These are phyloP conservation scores for Brachypalpus laphriformis DNA, from an alignment of 2,888 invertebrate genomes.

Conservation along the genomic window DNA sequence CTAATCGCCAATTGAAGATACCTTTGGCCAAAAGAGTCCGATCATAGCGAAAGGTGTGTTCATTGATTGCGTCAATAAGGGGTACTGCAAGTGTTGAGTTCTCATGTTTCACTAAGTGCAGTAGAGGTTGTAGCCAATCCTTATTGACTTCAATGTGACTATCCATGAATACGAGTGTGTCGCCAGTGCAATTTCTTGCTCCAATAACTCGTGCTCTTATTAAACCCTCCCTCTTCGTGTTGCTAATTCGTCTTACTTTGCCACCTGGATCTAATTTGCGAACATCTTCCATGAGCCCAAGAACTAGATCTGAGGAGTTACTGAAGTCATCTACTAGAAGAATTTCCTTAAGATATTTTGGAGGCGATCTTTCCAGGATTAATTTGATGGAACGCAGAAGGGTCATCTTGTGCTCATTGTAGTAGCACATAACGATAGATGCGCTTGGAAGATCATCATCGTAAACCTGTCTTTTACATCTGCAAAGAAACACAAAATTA, in stretches of 20 bases:
- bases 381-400: conserved; percentile 93
- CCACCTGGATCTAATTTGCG: conserved; percentile 83
- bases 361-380: conserved; percentile 91
- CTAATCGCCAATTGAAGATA: conserved; percentile 98
- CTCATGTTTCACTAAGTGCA: conserved; percentile 87
- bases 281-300: conserved; percentile 85
- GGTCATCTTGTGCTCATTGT: conserved; percentile 96
- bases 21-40: conserved; percentile 96
- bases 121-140: conserved; percentile 94
- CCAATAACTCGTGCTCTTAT: conserved; percentile 97
- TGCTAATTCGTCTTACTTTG: conserved; percentile 86
- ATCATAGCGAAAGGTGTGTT: conserved; percentile 96
- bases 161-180: conserved; percentile 95
- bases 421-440: conserved; percentile 96
- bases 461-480: conserved; percentile 88
- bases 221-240: conserved; percentile 92
- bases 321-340: conserved; percentile 96
- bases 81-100: conserved; percentile 90
- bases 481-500: conserved; percentile 81
- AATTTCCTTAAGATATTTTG: conserved; percentile 91
- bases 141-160: conserved; percentile 97
- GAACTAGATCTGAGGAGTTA: conserved; percentile 86
- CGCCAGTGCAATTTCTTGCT: conserved; percentile 91
- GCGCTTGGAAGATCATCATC: conserved; percentile 87
- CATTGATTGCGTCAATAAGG: conserved; percentile 97